These are phyloP conservation scores for Cotesia typhae DNA, from an alignment of 1,140 invertebrate genomes.

Conservation along the genomic window DNA sequence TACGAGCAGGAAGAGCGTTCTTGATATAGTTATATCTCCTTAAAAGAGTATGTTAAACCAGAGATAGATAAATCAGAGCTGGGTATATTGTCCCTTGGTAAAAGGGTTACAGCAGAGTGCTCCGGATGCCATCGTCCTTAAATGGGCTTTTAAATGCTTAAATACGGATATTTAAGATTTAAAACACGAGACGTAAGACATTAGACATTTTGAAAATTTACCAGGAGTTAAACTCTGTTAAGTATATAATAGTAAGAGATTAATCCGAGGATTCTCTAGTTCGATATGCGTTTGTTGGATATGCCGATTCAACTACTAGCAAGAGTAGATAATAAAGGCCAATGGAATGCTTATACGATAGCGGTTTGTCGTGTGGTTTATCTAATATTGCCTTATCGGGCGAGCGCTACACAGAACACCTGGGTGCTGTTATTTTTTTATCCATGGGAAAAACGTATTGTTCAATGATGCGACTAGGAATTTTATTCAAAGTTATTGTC, in stretches of 20 bases:
- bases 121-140: constrained; percentile 6
- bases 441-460: constrained; percentile 48
- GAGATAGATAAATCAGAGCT: constrained; percentile 42
- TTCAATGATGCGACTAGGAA: constrained; percentile 37
- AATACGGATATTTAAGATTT: not conserved
- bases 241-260: not conserved
- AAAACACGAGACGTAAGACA: not conserved
- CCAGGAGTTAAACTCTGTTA: not conserved
- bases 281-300: too few relatives aligned
- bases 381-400: constrained; percentile 58
- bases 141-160: constrained; percentile 1
- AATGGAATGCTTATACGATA: constrained; percentile 40
- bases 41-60: constrained; percentile 45
- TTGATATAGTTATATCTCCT: constrained; percentile 47
- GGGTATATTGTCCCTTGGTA: constrained; percentile 7
- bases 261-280: not conserved
- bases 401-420: constrained; percentile 45
- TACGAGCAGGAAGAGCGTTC: constrained; percentile 46
- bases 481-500: too few relatives aligned
- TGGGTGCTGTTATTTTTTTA: constrained; percentile 43
- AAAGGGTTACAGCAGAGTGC: constrained; percentile 12
- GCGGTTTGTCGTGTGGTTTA: constrained; percentile 51
- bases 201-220: constrained; percentile 17
- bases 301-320: not conserved
- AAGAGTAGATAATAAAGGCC: constrained; percentile 47